phyloP scores from a whole-genome alignment of 1,140 invertebrate species.

The Pararge aegeria region DNA sequence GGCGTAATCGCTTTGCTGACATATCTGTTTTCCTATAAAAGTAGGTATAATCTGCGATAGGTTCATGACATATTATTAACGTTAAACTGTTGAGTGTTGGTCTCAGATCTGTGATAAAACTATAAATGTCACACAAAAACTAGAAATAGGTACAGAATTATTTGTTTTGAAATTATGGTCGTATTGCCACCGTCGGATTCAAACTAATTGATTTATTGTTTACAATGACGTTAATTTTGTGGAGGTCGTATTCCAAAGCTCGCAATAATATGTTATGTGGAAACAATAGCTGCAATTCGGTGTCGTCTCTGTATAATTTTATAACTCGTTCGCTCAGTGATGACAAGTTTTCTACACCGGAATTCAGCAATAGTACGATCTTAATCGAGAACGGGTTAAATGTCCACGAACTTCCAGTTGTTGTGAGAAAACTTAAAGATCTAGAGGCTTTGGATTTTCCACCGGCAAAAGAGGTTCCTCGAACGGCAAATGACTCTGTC shows the following conservation, averaged over 20 bases:
- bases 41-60: no score
- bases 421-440: constrained; percentile 81
- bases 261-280: constrained; percentile 45
- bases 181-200: no score
- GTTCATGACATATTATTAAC: no score
- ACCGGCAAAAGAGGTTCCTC: constrained; percentile 25
- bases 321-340: constrained; percentile 48
- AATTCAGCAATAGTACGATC: constrained; percentile 76
- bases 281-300: constrained; percentile 37
- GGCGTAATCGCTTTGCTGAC: no score
- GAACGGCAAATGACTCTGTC: constrained; percentile 42
- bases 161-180: no score
- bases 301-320: constrained; percentile 30
- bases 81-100: no score
- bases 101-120: no score
- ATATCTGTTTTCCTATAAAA: no score
- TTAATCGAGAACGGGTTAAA: constrained; percentile 84
- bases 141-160: no score
- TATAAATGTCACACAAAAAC: no score
- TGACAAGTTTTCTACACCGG: constrained; percentile 47
- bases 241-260: constrained; percentile 55
- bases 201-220: no score
- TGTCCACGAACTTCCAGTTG: constrained; percentile 85
- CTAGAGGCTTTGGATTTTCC: constrained; percentile 42
- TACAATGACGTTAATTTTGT: constrained; percentile 59